Base-by-base conservation (phyloP, 2,888 invertebrate species). In the Choristoneura rosaceana region DNA sequence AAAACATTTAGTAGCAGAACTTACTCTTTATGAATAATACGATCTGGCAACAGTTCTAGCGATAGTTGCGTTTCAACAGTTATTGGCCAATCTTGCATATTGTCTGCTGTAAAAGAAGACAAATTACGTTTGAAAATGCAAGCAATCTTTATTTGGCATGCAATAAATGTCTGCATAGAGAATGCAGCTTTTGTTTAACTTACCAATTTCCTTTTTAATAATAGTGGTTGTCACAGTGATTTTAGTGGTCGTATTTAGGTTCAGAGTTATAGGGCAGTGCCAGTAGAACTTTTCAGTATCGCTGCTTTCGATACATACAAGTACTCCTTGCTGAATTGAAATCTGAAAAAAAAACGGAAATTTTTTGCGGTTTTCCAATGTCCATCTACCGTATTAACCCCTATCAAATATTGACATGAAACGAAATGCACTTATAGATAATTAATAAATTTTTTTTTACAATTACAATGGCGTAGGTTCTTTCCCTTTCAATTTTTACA, bases 201-300 rank as follows among this genome's bases (percentile, higher is more conserved):
- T 74, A 80, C 81, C 69, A 25, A 81, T 75, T 38, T 77, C 69
- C 14, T 73, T 60, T 71, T 77, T 78, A 5, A 69, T 8, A 34
- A 80, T 68, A 47, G 70, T 74, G 2, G 74, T 69, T 5, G 75
- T 76, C 0, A 77, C 75, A 3, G 77, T 78, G 3, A 88, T 74
- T 63, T 79, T 83, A 1, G 74, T 69, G 0, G 58, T 76, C 0
- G 77, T 73, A 4, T 75, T 73, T 0, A 83, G 81, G 17, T 71
- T 70, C 12, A 90, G 61, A n/a, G 79, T 70, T 2, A 89, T 43
- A 0, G 0, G 50, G 63, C 87, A 89, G 0, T 33, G 59, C 33
- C 81, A 78, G 14, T 25, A 50, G 2, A 76, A 73, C 4, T 43
- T 67, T 0, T 12, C 7, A 2, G 14, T 1, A 0, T 38, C 17